These are phyloP conservation scores for Hemibagrus wyckioides DNA, from an alignment of 2,113 vertebrate species.

Conservation along the genomic window DNA sequence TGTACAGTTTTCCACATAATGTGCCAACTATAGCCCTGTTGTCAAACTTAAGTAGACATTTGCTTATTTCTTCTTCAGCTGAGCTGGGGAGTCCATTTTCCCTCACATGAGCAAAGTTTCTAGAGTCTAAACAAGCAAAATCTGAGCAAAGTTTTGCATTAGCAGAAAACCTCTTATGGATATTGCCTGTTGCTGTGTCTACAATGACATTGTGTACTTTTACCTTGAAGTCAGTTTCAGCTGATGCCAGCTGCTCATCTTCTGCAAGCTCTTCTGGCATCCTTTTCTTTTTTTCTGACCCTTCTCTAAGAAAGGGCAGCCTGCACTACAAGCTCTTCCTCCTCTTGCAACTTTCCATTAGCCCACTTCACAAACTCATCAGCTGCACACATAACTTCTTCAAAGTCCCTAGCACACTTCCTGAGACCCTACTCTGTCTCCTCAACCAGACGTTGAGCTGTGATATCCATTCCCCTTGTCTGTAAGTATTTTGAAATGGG, in stretches of 20 bases:
- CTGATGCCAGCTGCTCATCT: too few species aligned
- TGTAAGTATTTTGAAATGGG: too few species aligned
- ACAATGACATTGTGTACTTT: constrained; percentile 48
- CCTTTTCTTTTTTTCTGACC: constrained; percentile 30
- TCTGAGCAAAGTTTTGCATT: constrained; percentile 41
- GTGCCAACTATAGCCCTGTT: constrained; percentile 24
- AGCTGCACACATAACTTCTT: constrained; percentile 43
- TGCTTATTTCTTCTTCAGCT: constrained; percentile 37
- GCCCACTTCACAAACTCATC: constrained; percentile 46
- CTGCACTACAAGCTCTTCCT: constrained; percentile 27
- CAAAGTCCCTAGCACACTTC: too few species aligned
- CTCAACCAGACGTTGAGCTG: too few species aligned
- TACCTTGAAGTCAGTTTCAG: constrained; percentile 31
- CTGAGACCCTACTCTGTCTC: neutral
- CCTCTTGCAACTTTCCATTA: constrained; percentile 38
- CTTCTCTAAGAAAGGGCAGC: constrained; percentile 36
- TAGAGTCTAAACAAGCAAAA: constrained; percentile 42
- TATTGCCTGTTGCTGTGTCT: constrained; percentile 39
- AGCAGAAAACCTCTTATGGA: constrained; percentile 39
- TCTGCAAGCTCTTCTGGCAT: constrained; percentile 45
- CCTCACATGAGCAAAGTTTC: constrained; percentile 30
- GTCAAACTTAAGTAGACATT: constrained; percentile 43
- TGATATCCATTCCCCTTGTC: too few species aligned
- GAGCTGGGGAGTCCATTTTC: constrained; percentile 29
- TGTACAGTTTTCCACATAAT: constrained; percentile 32